A percentile compares a stretch with the other conserved stretches of the same genome.
Evolutionary conservation across 2,797 vertebrate genomes (phyloP).

Genomic region (Coregonus sp.): DNA sequence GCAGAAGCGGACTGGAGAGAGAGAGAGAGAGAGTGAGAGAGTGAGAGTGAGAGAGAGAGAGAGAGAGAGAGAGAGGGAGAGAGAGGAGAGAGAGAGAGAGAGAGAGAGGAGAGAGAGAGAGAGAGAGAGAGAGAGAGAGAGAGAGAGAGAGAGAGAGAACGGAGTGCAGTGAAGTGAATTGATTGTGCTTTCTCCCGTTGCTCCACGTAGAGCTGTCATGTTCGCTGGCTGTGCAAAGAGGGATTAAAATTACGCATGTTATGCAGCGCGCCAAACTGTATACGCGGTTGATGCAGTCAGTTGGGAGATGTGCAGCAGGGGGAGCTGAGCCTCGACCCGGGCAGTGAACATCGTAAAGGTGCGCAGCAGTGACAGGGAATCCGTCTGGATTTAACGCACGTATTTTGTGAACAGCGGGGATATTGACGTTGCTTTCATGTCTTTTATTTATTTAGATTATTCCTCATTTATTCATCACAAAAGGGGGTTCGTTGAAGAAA

Average conservation of each 20-base stretch:
- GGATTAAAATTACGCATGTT: constrained; percentile 62
- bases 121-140: not conserved
- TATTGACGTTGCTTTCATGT: constrained; percentile 1
- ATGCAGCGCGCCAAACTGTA: constrained; percentile 56
- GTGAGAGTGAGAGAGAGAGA: constrained; percentile 18
- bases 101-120: not conserved
- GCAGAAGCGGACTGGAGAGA: constrained; percentile 17
- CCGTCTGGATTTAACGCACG: constrained; percentile 17
- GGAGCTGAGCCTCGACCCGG: constrained; percentile 50
- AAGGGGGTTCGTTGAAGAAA: constrained; percentile 41
- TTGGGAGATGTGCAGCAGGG: constrained; percentile 47
- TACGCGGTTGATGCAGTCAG: constrained; percentile 55
- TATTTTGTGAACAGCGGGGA: constrained; percentile 24
- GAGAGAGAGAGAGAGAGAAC: constrained; percentile 19
- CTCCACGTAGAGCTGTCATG: constrained; percentile 49
- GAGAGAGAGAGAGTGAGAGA: constrained; percentile 10
- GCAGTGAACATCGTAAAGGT: constrained; percentile 26
- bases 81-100: constrained; percentile 14
- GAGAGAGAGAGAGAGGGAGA: constrained; percentile 15
- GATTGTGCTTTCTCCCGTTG: constrained; percentile 23
- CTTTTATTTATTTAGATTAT: constrained; percentile 28
- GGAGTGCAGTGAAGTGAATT: constrained; percentile 25
- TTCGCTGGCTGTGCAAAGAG: constrained; percentile 25
- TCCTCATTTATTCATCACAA: constrained; percentile 24
- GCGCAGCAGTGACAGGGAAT: constrained; percentile 6